Evolutionary conservation across 2,888 invertebrate genomes (phyloP).

Genomic region (Parthenolecanium corni): DNA sequence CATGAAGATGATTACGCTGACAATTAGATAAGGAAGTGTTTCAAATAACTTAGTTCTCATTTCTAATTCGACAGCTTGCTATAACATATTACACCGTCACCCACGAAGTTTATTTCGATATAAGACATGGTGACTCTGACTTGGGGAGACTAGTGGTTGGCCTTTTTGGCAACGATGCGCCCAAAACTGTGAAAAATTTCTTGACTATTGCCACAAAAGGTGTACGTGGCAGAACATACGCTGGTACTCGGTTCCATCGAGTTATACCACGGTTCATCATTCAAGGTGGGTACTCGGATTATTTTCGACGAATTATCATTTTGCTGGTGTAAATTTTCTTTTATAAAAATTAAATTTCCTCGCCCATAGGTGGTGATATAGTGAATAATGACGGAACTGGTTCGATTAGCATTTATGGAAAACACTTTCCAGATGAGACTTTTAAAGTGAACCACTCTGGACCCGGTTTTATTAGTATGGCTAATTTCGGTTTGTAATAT

Average conservation of each 20-base stretch:
- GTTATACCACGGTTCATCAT: conserved; percentile 87
- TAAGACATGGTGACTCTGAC: conserved; percentile 59
- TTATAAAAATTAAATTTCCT: background rate
- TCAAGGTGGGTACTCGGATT: conserved; percentile 57
- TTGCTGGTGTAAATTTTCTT: background rate
- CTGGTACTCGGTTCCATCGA: conserved; percentile 78
- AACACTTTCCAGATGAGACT: conserved; percentile 88
- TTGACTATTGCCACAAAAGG: conserved; percentile 59
- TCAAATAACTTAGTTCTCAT: too few species aligned
- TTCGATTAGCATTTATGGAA: conserved; percentile 82
- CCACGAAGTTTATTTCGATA: conserved; percentile 73
- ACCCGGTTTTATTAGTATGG: conserved; percentile 95
- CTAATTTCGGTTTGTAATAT: conserved; percentile 63
- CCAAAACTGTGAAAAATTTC: conserved; percentile 80
- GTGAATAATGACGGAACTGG: conserved; percentile 70
- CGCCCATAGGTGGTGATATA: conserved; percentile 59
- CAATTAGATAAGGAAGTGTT: too few species aligned
- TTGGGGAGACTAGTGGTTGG: conserved; percentile 68
- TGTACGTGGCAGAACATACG: conserved; percentile 68
- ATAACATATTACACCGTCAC: conserved; percentile 48
- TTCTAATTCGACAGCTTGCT: background rate
- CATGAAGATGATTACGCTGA: too few species aligned
- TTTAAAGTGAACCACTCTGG: conserved; percentile 94
- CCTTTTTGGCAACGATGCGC: conserved; percentile 85
- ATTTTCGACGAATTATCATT: background rate